Percentiles rank a stretch among this genome's conserved stretches.
Evolutionary conservation across 2,888 invertebrate species (phyloP).

Genomic region (Rhaphigaster nebulosa): DNA sequence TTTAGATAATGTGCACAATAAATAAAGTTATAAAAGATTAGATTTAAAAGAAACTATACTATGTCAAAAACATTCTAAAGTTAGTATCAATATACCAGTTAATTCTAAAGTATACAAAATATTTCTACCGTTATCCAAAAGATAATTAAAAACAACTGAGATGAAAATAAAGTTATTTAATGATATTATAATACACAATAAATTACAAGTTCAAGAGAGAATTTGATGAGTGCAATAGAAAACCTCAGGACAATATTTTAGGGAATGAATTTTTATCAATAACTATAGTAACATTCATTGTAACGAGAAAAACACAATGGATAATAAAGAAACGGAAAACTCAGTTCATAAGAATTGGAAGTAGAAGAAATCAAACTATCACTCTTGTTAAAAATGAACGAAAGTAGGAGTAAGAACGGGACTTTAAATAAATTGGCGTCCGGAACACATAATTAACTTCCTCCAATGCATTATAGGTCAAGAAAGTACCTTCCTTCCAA

Average conservation of each 20-base stretch:
- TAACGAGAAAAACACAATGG: too few relatives aligned
- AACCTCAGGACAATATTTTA: neutral
- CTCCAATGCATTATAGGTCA: too few relatives aligned
- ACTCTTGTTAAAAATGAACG: neutral
- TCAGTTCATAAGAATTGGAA: neutral
- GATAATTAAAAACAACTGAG: neutral
- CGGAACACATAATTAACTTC: too few relatives aligned
- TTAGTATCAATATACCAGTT: neutral
- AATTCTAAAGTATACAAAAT: neutral
- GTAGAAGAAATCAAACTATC: neutral
- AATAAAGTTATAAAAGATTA: neutral
- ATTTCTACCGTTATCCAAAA: neutral
- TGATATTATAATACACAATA: too few relatives aligned
- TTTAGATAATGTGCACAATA: neutral
- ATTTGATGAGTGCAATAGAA: neutral
- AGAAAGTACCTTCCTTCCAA: too few relatives aligned
- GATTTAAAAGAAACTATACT: too few relatives aligned
- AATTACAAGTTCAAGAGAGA: too few relatives aligned
- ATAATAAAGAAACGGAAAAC: too few relatives aligned
- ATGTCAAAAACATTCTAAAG: neutral
- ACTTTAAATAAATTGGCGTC: too few relatives aligned
- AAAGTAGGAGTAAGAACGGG: neutral
- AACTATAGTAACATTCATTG: neutral
- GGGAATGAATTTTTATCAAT: too few relatives aligned
- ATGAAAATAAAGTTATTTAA: neutral